Evolutionary conservation across 2,888 invertebrate genomes (phyloP), one percentile per base, ranked within the genome.

Genomic region (Diplazon laetatorius): DNA sequence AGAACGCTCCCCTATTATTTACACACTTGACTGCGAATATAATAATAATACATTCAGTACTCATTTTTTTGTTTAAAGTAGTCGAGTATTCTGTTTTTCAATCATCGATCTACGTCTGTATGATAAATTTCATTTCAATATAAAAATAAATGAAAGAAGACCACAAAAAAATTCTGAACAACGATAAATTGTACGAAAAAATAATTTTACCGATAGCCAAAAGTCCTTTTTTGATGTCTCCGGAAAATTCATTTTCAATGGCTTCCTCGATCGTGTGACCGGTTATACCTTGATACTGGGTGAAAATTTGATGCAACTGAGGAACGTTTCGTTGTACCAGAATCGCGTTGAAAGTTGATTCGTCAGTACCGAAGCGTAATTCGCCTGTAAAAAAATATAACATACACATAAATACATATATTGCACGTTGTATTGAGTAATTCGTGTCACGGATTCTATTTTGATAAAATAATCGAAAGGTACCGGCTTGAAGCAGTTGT

Each of bases 211-310:
- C 93, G 69, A 97, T 95, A 76, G 97, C 96, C 82, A 96, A 91
- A 39, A 97, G 92, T 18, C 96, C 97, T 85, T 95, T 94, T 91
- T 96, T 95, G 63, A 93, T 91, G 86, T 97, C 96, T 0, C 97
- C 97, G 2, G 96, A 96, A 92, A 97, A 97, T 91, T 97, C 97
- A 6, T 94, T 93, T 86, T 95, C 95, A 88, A 97, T 94, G 0
- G 96, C 96, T 85, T 94, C 93, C 80, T 96, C 96, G 83, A 97
- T 94, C 59, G 94, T 93, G 84, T 96, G 96, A 0, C 97, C 97
- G 0, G 96, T 96, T 77, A 95, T 92, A 87, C 92, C 93, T 81
- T 95, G 93, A 90, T 97, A 97, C 88, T 96, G 95, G 63, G 93
- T 92, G 91, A 95, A 94, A 39, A 93, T 91, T 69, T 91, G 88